Base-by-base conservation (phyloP, 2,888 invertebrate species). In the Rhingia rostrata region DNA sequence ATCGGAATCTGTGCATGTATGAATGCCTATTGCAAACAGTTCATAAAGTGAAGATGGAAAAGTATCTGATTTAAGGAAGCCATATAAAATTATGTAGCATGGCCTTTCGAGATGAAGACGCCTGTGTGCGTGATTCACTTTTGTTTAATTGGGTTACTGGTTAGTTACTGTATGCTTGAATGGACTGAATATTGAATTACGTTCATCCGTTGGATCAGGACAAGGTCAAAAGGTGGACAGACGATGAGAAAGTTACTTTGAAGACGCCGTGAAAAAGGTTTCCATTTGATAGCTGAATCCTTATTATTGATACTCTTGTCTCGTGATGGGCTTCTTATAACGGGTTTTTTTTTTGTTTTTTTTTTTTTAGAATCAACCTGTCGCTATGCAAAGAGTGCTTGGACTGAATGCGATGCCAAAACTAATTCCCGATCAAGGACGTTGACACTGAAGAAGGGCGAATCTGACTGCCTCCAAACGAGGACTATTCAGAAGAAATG, bases 401-500 rank as follows among this genome's bases (percentile, higher is more conserved):
- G 97, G 97, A 94, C 96, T 86, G 96, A 97, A 88, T 97, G 97
- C 90, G 97, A 97, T 91, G 90, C 95, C 60, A 95, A 95, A 92
- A 95, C 95, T 75, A 97, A 97, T 92, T 94, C 95, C 90, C 94
- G 97, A 88, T 94, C 96, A 54, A 94, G 97, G 86, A 96, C 95
- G 78, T 92, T 97, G 80, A 96, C 95, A n/a, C 92, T 97, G 89
- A 97, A 97, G 92, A 96, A 96, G 90, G 96, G 96, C 61, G 96
- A 96, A 90, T 92, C 94, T 85, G 93, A 93, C 88, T 97, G 97
- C 91, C 95, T 96, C 89, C 93, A 94, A 87, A 94, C 95, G 87
- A 96, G 96, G 92, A 95, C 95, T 77, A 95, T 97, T 88, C 95
- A 96, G 92, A 97, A 97, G 93, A 97, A 96, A 90, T 97, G 97